Evolutionary conservation across 2,113 vertebrate species (phyloP).

Genomic region (Myotis davidii): DNA sequence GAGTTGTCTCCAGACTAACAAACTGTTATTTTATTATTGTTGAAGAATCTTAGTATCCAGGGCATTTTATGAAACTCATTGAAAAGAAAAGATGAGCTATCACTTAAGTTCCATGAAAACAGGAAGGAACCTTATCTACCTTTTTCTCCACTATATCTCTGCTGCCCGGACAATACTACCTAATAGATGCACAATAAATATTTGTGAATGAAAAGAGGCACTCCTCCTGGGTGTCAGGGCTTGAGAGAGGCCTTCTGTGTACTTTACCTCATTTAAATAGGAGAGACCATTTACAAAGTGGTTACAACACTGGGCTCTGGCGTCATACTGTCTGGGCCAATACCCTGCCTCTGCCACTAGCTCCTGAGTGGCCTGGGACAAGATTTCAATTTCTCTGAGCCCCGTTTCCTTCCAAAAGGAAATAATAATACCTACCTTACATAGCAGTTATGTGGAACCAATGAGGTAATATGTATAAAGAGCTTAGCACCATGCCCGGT

Average conservation of each 20-base stretch:
- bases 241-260: neutral
- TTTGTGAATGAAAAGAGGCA: neutral
- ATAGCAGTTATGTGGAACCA: neutral
- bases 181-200: neutral
- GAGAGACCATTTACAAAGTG: neutral
- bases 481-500: neutral
- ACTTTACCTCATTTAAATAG: neutral
- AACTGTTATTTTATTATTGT: neutral
- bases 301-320: neutral
- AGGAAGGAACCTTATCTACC: neutral
- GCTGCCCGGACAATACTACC: neutral
- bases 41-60: neutral
- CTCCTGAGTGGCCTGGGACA: neutral
- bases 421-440: neutral
- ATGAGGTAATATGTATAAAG: neutral
- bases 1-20: neutral
- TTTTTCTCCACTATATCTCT: neutral
- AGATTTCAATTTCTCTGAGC: neutral
- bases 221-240: neutral
- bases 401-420: neutral
- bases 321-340: neutral
- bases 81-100: neutral
- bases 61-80: conserved; percentile 8
- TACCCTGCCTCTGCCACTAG: neutral
- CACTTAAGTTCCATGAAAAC: neutral